Evolutionary conservation across 1,140 invertebrate genomes (phyloP).

Genomic region (Himalopsyche phryganea): DNA sequence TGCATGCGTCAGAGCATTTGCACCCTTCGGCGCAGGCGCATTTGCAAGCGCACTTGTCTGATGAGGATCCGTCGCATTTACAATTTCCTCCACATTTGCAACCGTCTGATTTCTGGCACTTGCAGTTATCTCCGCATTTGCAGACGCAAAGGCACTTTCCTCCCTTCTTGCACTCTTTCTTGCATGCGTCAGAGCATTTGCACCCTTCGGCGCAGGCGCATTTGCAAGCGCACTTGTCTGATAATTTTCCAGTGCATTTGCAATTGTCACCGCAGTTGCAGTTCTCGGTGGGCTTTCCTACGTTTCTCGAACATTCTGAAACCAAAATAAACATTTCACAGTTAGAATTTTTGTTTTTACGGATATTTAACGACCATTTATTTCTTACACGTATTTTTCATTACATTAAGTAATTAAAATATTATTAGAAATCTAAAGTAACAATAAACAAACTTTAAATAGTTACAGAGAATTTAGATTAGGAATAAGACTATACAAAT

Average conservation of each 20-base stretch:
- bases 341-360: too few relatives aligned
- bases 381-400: too few relatives aligned
- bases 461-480: too few relatives aligned
- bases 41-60: not conserved
- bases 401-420: too few relatives aligned
- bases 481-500: too few relatives aligned
- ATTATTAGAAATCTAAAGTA: too few relatives aligned
- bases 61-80: constrained; percentile 4
- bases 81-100: constrained; percentile 10
- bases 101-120: constrained; percentile 11
- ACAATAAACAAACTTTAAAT: too few relatives aligned
- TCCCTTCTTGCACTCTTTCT: constrained; percentile 26
- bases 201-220: constrained; percentile 27
- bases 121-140: constrained; percentile 27
- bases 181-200: constrained; percentile 38
- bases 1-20: constrained; percentile 34
- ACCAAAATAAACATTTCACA: too few relatives aligned
- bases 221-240: not conserved
- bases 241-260: not conserved
- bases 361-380: too few relatives aligned
- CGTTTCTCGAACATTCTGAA: too few relatives aligned
- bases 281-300: not conserved
- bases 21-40: constrained; percentile 19
- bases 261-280: not conserved
- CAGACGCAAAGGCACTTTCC: constrained; percentile 18